Evolutionary conservation across 1,140 invertebrate species (phyloP).

Genomic region (Rhopalosiphum padi): DNA sequence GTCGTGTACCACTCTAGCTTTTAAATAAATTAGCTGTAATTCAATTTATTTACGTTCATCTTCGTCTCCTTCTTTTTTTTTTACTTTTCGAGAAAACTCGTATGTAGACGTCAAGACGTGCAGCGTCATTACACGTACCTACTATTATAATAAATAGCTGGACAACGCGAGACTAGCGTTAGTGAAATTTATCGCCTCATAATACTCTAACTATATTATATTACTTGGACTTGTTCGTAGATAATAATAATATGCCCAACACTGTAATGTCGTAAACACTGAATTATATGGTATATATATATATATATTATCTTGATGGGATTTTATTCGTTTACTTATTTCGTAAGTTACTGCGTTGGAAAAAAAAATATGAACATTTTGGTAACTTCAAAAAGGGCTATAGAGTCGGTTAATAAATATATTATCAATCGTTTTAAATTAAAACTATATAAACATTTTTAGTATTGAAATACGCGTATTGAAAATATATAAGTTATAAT

Average conservation of each 20-base stretch:
- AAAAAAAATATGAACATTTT: not conserved
- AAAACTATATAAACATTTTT: not conserved
- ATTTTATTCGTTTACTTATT: not conserved
- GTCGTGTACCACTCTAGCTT: not conserved
- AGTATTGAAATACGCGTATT: not conserved
- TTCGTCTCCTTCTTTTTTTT: not conserved
- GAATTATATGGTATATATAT: not conserved
- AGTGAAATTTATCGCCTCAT: constrained; percentile 14
- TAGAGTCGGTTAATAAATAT: not conserved
- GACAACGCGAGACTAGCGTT: not conserved
- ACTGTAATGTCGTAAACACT: not conserved
- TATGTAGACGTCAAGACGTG: not conserved
- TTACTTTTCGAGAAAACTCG: not conserved
- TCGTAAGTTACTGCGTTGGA: not conserved
- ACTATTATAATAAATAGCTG: constrained; percentile 12
- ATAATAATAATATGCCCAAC: not conserved
- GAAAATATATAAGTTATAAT: not conserved
- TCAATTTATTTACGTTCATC: not conserved
- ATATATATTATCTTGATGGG: not conserved
- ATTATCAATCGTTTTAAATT: not conserved
- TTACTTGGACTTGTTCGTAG: not conserved
- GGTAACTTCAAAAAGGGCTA: not conserved
- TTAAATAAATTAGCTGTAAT: not conserved
- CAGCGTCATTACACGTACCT: not conserved
- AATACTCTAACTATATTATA: constrained; percentile 13